Percentiles rank a stretch among this genome's conserved stretches.
These are phyloP conservation scores for Imbricaverruca yamaguchii DNA, from an alignment of 2,888 invertebrate species.

Conservation along the genomic window DNA sequence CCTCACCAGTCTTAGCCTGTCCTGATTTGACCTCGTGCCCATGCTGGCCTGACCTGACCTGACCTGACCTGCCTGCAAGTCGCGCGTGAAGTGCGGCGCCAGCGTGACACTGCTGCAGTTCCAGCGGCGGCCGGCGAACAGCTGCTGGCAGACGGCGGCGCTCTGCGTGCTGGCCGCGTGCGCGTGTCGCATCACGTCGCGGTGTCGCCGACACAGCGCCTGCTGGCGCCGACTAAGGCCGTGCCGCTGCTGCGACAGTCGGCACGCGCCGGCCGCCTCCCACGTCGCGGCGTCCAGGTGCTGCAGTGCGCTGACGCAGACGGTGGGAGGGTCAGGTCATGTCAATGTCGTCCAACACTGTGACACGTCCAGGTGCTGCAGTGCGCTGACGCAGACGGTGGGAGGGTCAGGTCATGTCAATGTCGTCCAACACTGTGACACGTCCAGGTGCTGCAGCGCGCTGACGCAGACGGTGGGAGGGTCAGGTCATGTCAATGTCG, in stretches of 20 bases:
- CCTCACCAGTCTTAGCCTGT: too few species aligned
- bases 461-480: too few species aligned
- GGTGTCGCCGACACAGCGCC: background rate
- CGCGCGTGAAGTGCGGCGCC: background rate
- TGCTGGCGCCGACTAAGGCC: background rate
- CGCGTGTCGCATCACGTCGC: background rate
- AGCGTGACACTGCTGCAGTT: background rate
- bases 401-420: too few species aligned
- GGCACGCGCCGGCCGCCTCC: background rate
- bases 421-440: too few species aligned
- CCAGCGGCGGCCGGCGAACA: background rate
- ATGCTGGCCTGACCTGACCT: too few species aligned
- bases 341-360: too few species aligned
- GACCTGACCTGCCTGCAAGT: background rate
- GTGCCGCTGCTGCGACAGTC: background rate
- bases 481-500: too few species aligned
- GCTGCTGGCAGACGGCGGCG: background rate
- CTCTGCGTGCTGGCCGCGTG: background rate
- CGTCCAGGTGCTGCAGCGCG: too few species aligned
- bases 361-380: too few species aligned
- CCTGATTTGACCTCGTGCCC: too few species aligned
- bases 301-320: background rate
- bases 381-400: too few species aligned
- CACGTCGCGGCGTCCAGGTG: background rate
- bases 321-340: too few species aligned